Evolutionary conservation across 2,888 invertebrate genomes (phyloP).

Genomic region (Pristionchus arcanus): DNA sequence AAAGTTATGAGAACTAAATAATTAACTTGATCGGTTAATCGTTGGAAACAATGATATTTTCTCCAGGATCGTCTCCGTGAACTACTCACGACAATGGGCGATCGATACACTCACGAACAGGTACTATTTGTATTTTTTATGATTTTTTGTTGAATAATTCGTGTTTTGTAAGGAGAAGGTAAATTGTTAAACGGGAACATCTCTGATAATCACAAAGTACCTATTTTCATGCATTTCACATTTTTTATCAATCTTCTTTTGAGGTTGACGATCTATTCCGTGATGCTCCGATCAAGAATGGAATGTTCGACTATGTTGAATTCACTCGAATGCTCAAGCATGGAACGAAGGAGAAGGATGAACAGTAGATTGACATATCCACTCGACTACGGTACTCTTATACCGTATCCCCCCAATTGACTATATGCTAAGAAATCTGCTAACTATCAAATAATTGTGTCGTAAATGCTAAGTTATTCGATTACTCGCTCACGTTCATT

Average conservation of each 20-base stretch:
- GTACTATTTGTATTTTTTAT: slow-evolving; percentile 54
- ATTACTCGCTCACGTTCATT: slow-evolving; percentile 9
- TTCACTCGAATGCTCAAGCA: slow-evolving; percentile 99
- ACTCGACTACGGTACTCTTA: not conserved
- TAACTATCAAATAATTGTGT: slow-evolving; percentile 14
- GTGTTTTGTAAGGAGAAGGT: not conserved
- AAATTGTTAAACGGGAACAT: not conserved
- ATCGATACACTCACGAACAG: slow-evolving; percentile 78
- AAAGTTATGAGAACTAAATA: too few species aligned
- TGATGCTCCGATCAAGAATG: slow-evolving; percentile 95
- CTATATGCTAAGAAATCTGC: slow-evolving; percentile 22
- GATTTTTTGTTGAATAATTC: not conserved
- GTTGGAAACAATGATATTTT: not conserved
- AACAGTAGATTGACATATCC: slow-evolving; percentile 79
- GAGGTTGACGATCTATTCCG: slow-evolving; percentile 97
- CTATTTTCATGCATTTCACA: not conserved
- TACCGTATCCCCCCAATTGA: slow-evolving; percentile 1
- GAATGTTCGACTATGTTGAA: slow-evolving; percentile 96
- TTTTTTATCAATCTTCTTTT: not conserved
- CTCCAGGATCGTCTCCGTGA: slow-evolving; percentile 90
- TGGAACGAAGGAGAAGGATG: slow-evolving; percentile 98
- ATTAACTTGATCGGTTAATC: not conserved
- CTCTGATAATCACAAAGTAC: not conserved
- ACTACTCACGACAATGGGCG: slow-evolving; percentile 94
- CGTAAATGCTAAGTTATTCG: slow-evolving; percentile 27